Percentiles rank a stretch among this genome's conserved stretches.
Conservation (phyloP, 2,888 invertebrate genomes). For the Cacoxenus indagator region DNA sequence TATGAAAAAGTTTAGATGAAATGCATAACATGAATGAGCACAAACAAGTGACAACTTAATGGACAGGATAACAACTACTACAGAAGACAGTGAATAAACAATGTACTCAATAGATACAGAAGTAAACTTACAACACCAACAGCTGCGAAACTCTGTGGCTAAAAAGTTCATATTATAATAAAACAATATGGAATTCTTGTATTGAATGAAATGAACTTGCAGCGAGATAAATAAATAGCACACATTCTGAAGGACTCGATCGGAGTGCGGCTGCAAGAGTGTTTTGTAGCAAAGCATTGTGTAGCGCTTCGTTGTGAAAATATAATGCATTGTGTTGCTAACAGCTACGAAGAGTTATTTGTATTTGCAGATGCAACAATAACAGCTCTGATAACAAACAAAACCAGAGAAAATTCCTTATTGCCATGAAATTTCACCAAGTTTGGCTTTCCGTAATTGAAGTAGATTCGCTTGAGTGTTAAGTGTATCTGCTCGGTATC, state of each 20-base stretch:
- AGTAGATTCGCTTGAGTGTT: too few species aligned
- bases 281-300: background rate
- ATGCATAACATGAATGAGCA: background rate
- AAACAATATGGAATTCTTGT: background rate
- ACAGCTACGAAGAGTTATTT: background rate
- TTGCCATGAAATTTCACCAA: too few species aligned
- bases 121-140: background rate
- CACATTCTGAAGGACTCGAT: background rate
- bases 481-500: too few species aligned
- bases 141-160: background rate
- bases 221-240: background rate
- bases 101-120: background rate
- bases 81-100: background rate
- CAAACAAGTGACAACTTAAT: constrained; percentile 3
- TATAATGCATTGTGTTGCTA: background rate
- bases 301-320: background rate
- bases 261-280: background rate
- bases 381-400: too few species aligned
- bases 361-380: too few species aligned
- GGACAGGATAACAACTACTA: background rate
- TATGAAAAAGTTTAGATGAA: background rate
- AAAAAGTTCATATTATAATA: background rate
- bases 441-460: too few species aligned
- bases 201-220: background rate
- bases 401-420: too few species aligned